These are phyloP conservation scores for Talpa occidentalis DNA, from an alignment of 2,113 vertebrate genomes.

Conservation along the genomic window DNA sequence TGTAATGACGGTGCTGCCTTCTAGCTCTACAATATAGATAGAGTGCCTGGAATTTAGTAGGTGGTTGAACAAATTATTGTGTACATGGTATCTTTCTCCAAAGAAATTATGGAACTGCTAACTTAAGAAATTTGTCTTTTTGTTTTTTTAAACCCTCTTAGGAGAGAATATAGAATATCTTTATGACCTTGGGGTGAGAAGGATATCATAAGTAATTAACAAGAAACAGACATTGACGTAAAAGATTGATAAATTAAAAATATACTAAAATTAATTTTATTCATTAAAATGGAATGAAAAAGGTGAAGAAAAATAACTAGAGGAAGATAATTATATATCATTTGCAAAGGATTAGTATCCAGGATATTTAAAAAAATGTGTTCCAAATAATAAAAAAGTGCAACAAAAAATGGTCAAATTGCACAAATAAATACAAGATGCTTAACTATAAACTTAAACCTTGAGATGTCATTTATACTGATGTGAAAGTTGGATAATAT, in stretches of 20 bases:
- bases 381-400: neutral
- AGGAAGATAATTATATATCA: neutral
- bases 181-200: neutral
- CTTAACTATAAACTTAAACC: neutral
- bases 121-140: conserved; percentile 6
- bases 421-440: neutral
- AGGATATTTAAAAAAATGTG: neutral
- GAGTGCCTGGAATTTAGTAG: neutral
- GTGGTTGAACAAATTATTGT: neutral
- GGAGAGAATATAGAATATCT: neutral
- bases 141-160: neutral
- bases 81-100: neutral
- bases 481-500: neutral
- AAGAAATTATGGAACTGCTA: neutral
- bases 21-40: neutral
- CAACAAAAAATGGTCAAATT: neutral
- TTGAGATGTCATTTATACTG: neutral
- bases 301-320: neutral
- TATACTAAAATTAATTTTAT: neutral
- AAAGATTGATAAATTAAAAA: neutral
- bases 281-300: neutral
- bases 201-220: neutral
- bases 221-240: neutral
- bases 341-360: neutral
- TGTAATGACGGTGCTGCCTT: neutral